A percentile compares a stretch with the other conserved stretches of the same genome.
These are phyloP conservation scores for Mya arenaria DNA, from an alignment of 1,140 invertebrate genomes.

Conservation along the genomic window DNA sequence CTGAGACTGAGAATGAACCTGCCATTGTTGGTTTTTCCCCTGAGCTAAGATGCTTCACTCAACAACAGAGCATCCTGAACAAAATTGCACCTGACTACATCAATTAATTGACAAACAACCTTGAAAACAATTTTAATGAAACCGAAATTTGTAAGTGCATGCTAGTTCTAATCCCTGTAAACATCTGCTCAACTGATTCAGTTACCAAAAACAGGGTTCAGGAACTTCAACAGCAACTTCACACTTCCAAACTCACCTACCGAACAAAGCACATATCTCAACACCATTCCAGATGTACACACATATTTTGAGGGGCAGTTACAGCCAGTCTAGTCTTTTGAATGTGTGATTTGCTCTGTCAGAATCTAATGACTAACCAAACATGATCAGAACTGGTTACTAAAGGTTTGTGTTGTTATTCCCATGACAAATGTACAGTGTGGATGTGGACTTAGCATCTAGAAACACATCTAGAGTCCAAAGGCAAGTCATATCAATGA, in stretches of 20 bases:
- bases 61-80: not conserved
- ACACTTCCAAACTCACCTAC: not conserved
- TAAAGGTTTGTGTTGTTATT: no score
- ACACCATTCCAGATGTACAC: not conserved
- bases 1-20: not conserved
- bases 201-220: constrained; percentile 6
- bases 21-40: not conserved
- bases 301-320: no score
- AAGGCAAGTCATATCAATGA: no score
- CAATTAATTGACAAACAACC: not conserved
- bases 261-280: not conserved
- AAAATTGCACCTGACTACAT: not conserved
- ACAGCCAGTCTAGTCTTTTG: no score
- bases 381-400: no score
- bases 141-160: not conserved
- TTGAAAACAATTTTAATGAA: not conserved
- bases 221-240: not conserved
- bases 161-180: not conserved
- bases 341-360: no score
- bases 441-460: no score
- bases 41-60: not conserved
- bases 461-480: no score
- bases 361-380: no score
- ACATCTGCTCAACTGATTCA: not conserved
- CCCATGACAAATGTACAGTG: no score